phyloP scores from a whole-genome alignment of 2,888 invertebrate genomes.

The Cheilosia soror region DNA sequence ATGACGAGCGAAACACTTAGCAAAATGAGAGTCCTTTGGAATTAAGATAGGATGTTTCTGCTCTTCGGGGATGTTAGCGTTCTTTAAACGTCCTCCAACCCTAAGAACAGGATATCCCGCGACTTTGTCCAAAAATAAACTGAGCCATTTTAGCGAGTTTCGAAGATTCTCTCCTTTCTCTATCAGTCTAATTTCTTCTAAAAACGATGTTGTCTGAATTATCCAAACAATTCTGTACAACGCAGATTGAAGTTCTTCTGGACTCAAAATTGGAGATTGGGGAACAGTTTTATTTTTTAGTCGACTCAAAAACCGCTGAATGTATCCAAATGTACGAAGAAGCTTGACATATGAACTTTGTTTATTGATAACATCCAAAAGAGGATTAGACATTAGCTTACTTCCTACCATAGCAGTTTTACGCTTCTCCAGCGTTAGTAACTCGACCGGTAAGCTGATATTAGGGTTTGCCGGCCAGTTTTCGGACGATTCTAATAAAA shows the following conservation, averaged over 20 bases:
- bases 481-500: neutral
- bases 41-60: neutral
- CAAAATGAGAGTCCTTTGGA: neutral
- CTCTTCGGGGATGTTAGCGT: too few relatives aligned
- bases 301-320: neutral
- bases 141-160: neutral
- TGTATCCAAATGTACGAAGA: neutral
- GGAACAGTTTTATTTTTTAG: neutral
- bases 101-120: neutral
- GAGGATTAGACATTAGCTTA: neutral
- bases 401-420: neutral
- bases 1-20: neutral
- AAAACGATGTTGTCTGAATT: neutral
- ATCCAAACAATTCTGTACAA: constrained; percentile 6
- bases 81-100: too few relatives aligned
- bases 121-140: neutral
- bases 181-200: neutral
- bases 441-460: too few relatives aligned
- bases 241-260: constrained; percentile 2
- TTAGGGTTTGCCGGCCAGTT: too few relatives aligned
- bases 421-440: too few relatives aligned
- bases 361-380: neutral
- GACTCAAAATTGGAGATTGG: neutral
- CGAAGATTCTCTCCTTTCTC: neutral
- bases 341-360: neutral